Conservation (phyloP, 1,140 invertebrate species). For the Trichonephila clavipes region DNA sequence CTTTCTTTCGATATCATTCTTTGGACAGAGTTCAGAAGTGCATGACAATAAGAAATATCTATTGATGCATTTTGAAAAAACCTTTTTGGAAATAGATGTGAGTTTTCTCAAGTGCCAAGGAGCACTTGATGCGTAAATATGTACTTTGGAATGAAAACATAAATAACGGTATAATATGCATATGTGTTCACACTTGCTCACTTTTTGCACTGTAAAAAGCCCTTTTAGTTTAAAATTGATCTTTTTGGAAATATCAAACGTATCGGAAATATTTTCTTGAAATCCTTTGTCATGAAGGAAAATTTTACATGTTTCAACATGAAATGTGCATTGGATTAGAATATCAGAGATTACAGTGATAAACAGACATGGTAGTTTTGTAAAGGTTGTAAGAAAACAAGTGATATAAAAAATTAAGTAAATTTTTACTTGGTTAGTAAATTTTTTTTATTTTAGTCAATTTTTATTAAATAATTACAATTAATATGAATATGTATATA, state of each 20-base stretch:
- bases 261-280: slow-evolving; percentile 4
- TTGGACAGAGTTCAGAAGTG: slow-evolving; percentile 64
- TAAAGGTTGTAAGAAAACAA: too few species aligned
- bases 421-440: too few species aligned
- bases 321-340: not conserved
- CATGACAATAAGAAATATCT: slow-evolving; percentile 42
- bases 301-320: not conserved
- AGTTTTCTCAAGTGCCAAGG: slow-evolving; percentile 35
- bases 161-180: slow-evolving; percentile 37
- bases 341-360: not conserved
- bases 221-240: not conserved
- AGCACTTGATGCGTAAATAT: slow-evolving; percentile 55
- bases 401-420: too few species aligned
- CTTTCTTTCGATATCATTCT: slow-evolving; percentile 10
- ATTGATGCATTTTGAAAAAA: slow-evolving; percentile 1
- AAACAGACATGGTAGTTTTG: too few species aligned
- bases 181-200: not conserved
- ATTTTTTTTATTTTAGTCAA: too few species aligned
- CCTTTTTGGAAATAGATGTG: slow-evolving; percentile 17
- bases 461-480: too few species aligned
- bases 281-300: slow-evolving; percentile 26
- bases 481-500: too few species aligned
- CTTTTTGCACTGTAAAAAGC: not conserved
- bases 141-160: slow-evolving; percentile 51
- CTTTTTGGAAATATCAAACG: not conserved